Percentiles rank a stretch among this genome's conserved stretches.
These are phyloP conservation scores for Carettochelys insculpta DNA, from an alignment of 2,113 vertebrate genomes.

Conservation along the genomic window DNA sequence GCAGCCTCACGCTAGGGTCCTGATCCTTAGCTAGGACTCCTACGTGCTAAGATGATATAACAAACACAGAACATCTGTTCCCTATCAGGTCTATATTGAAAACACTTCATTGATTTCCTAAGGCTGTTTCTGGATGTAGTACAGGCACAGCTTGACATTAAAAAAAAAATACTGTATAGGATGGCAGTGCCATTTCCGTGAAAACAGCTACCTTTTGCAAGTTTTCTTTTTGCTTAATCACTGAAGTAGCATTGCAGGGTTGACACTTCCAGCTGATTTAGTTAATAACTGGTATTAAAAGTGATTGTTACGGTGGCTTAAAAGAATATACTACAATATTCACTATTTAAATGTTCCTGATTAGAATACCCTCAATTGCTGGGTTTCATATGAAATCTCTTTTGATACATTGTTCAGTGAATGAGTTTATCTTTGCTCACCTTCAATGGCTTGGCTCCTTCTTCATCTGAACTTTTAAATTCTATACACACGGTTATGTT, in stretches of 20 bases:
- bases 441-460: conserved; percentile 89
- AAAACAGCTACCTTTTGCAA: background rate
- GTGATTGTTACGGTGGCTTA: background rate
- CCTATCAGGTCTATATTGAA: background rate
- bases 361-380: background rate
- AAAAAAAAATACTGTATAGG: background rate
- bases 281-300: background rate
- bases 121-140: background rate
- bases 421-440: conserved; percentile 67
- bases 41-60: background rate
- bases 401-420: background rate
- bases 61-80: background rate
- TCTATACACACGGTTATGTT: conserved; percentile 94
- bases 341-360: background rate
- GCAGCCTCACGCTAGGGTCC: background rate
- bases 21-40: background rate
- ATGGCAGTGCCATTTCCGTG: background rate
- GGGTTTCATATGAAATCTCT: fast-evolving
- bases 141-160: background rate
- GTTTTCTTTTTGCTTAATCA: background rate
- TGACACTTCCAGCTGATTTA: background rate
- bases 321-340: background rate
- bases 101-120: background rate
- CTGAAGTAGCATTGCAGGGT: background rate
- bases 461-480: conserved; percentile 94